A percentile compares a stretch with the other conserved stretches of the same genome.
Evolutionary conservation across 1,140 invertebrate genomes (phyloP).

Genomic region (Bombus vancouverensis): DNA sequence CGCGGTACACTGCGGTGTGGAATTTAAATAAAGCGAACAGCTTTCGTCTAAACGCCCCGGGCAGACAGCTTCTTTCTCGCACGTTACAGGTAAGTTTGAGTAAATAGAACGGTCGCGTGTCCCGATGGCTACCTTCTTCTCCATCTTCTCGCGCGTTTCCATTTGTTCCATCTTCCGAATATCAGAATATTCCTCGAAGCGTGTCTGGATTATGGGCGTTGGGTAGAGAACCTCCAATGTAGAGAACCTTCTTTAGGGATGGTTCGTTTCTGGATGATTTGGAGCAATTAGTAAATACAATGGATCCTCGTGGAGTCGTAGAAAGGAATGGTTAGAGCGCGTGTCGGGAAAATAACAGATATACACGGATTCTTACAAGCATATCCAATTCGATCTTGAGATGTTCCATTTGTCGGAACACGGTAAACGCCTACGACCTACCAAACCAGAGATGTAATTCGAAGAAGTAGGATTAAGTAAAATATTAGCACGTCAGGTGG

Average conservation of each 20-base stretch:
- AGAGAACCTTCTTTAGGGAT: neutral
- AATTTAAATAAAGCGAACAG: conserved; percentile 74
- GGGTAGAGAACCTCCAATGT: neutral
- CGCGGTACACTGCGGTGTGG: conserved; percentile 65
- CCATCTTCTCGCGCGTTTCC: conserved; percentile 23
- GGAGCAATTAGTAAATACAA: neutral
- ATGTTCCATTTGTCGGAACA: no score
- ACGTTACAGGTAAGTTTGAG: neutral
- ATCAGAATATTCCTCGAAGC: neutral
- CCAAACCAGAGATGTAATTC: no score
- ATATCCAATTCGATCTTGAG: no score
- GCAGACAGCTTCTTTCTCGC: conserved; percentile 17
- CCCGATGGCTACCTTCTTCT: neutral
- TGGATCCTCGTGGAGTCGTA: neutral
- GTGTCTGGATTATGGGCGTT: no score
- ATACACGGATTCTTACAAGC: no score
- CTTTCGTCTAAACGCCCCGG: conserved; percentile 46
- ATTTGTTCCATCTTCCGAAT: neutral
- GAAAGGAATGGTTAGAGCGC: neutral
- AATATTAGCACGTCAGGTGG: no score
- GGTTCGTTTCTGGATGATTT: neutral
- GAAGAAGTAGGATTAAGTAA: no score
- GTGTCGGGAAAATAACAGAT: no score
- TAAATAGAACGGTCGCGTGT: conserved; percentile 19
- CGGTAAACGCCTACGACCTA: no score